Evolutionary conservation across 2,888 invertebrate species (phyloP).

Genomic region (Ormyrus pomaceus): DNA sequence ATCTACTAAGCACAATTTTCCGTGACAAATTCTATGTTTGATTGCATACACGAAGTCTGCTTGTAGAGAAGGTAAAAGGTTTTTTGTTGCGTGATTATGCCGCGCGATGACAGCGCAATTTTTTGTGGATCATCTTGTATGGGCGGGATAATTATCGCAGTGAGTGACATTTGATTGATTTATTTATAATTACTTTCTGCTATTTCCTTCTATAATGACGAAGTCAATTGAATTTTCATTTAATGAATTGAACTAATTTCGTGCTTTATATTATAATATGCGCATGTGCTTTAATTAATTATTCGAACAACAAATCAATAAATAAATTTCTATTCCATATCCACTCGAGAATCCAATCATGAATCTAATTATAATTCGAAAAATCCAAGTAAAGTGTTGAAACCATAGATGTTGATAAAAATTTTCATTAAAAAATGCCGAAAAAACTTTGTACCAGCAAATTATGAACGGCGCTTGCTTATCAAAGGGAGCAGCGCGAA

Average conservation of each 20-base stretch:
- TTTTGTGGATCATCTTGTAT: neutral
- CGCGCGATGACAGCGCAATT: constrained; percentile 11
- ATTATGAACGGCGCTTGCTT: no score
- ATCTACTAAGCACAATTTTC: no score
- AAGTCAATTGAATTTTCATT: constrained; percentile 20
- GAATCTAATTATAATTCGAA: no score
- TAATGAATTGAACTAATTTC: constrained; percentile 5
- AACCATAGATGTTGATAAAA: no score
- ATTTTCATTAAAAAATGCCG: no score
- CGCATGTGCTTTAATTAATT: constrained; percentile 1
- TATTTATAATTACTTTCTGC: constrained; percentile 17
- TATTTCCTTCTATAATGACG: neutral
- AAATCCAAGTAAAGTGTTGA: no score
- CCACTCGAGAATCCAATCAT: neutral
- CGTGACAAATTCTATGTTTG: neutral
- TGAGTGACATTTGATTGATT: constrained; percentile 37
- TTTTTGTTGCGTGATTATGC: constrained; percentile 4
- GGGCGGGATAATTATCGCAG: neutral
- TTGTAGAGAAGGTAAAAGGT: constrained; percentile 3
- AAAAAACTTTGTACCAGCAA: no score
- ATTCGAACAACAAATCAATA: constrained; percentile 6
- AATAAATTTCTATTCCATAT: neutral
- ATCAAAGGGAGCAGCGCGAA: no score
- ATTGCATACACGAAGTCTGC: neutral
- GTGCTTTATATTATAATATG: neutral